Evolutionary conservation across 2,797 vertebrate genomes (phyloP).

Genomic region (Gobionotothen gibberifrons): DNA sequence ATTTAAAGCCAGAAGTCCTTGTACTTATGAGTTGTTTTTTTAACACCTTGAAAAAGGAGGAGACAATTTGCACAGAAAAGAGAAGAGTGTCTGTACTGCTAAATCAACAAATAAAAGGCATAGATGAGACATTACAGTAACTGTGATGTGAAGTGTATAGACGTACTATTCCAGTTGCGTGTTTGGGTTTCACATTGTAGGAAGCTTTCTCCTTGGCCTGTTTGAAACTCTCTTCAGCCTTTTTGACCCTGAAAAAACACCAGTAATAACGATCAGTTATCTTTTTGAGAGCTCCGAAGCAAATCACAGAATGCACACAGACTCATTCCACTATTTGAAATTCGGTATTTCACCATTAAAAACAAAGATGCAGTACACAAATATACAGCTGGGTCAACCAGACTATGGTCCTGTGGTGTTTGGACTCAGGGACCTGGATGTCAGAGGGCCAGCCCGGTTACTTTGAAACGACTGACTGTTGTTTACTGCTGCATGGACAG

Average conservation of each 20-base stretch:
- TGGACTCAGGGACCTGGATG: conserved; percentile 52
- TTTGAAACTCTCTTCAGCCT: conserved; percentile 91
- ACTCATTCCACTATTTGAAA: conserved; percentile 25
- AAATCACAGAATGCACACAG: conserved; percentile 19
- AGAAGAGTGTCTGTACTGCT: not conserved
- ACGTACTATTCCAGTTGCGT: conserved; percentile 95
- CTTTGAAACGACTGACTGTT: conserved; percentile 47
- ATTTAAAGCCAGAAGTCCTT: conserved; percentile 58
- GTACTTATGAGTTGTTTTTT: conserved; percentile 39
- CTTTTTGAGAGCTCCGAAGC: not conserved
- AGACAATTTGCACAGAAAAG: conserved; percentile 33
- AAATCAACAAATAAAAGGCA: conserved; percentile 21
- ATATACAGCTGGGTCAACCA: conserved; percentile 24
- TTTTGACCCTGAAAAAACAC: conserved; percentile 87
- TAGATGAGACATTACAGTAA: conserved; percentile 5
- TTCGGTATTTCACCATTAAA: conserved; percentile 28
- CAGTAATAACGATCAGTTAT: conserved; percentile 2
- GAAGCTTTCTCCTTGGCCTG: conserved; percentile 92
- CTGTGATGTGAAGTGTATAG: conserved; percentile 1
- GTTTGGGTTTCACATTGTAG: conserved; percentile 94
- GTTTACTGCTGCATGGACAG: conserved; percentile 42
- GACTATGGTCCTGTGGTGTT: conserved; percentile 40
- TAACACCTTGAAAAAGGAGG: conserved; percentile 35
- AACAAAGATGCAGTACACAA: not conserved
- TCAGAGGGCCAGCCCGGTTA: conserved; percentile 35